phyloP scores from a whole-genome alignment of 1,140 invertebrate genomes.

The Pseudomyrmex sp. region DNA sequence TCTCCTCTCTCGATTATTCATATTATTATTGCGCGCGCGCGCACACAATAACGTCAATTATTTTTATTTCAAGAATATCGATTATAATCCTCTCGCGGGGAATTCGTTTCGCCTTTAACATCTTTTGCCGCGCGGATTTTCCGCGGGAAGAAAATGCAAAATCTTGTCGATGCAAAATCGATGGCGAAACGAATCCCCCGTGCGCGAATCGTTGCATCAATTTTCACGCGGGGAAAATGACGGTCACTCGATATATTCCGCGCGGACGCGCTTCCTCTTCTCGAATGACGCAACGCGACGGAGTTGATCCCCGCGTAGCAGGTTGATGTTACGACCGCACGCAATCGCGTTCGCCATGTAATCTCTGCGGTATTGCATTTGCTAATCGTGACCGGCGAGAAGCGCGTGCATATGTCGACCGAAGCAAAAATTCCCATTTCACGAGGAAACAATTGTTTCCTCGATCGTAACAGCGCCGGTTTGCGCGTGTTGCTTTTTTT shows the following conservation, averaged over 20 bases:
- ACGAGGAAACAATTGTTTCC: constrained; percentile 14
- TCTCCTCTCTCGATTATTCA: constrained; percentile 18
- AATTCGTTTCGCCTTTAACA: not conserved
- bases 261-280: constrained; percentile 16
- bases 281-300: constrained; percentile 18
- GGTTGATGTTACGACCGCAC: constrained; percentile 21
- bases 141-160: not conserved
- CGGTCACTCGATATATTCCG: constrained; percentile 11
- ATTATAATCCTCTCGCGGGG: not conserved
- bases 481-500: no score
- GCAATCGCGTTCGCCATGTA: constrained; percentile 10
- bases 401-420: constrained; percentile 3
- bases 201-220: constrained; percentile 8
- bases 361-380: constrained; percentile 39
- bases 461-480: no score
- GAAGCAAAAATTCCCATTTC: constrained; percentile 26
- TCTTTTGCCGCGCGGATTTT: not conserved
- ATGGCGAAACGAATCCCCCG: not conserved
- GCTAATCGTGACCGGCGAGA: constrained; percentile 20
- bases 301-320: not conserved
- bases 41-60: constrained; percentile 27
- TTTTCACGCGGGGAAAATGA: constrained; percentile 26
- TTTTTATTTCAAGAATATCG: not conserved
- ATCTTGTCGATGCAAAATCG: not conserved
- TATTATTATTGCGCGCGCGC: constrained; percentile 5